These are phyloP conservation scores for Lagria hirta DNA, from an alignment of 2,888 invertebrate species.

Conservation along the genomic window DNA sequence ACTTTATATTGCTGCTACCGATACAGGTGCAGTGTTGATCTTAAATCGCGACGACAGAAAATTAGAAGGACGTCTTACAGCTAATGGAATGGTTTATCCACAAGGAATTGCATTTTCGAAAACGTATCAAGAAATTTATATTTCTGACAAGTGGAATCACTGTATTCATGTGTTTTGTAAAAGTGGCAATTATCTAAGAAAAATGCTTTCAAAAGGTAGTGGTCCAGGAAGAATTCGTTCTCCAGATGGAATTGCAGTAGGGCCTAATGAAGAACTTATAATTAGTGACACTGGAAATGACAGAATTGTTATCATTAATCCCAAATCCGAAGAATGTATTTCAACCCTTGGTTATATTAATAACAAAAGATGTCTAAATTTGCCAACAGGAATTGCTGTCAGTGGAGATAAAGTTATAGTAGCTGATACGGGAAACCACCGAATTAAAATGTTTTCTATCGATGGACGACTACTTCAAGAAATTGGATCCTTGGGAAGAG, in stretches of 20 bases:
- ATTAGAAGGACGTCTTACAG: constrained; percentile 57
- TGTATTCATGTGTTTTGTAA: constrained; percentile 69
- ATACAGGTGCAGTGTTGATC: constrained; percentile 42
- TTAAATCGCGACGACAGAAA: constrained; percentile 48
- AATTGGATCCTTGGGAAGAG: constrained; percentile 67
- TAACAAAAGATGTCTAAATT: constrained; percentile 56
- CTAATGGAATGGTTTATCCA: constrained; percentile 64
- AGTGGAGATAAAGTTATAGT: constrained; percentile 58
- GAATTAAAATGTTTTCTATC: constrained; percentile 64
- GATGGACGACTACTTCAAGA: constrained; percentile 60
- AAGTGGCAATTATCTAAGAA: constrained; percentile 61
- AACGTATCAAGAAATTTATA: constrained; percentile 60
- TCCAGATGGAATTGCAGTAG: constrained; percentile 72
- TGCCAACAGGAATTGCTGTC: constrained; percentile 71
- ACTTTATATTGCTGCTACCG: constrained; percentile 67
- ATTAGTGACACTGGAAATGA: constrained; percentile 81
- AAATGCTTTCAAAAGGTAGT: constrained; percentile 67
- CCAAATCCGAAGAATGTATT: constrained; percentile 62
- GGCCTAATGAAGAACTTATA: constrained; percentile 61
- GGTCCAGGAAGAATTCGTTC: constrained; percentile 65
- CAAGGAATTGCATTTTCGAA: constrained; percentile 63
- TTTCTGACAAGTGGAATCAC: constrained; percentile 70
- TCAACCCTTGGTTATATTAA: constrained; percentile 61
- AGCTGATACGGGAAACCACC: constrained; percentile 72
- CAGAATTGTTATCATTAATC: constrained; percentile 62